Base-by-base conservation (phyloP, 2,797 vertebrate species). In the Hemitrygon akajei region DNA sequence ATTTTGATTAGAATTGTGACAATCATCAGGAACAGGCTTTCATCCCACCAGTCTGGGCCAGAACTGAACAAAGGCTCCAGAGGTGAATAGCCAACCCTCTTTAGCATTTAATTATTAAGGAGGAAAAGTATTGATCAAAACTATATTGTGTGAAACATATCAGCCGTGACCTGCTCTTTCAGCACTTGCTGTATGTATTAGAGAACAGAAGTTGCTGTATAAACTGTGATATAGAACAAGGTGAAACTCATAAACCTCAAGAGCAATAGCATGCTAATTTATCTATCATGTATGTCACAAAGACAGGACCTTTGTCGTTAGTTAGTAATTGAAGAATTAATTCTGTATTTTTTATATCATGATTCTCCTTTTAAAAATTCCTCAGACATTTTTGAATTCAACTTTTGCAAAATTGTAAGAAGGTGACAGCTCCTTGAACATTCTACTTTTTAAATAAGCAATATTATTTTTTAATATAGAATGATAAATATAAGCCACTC, bases 71-170 rank as follows among this genome's bases (percentile, higher is more conserved):
- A 91, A 71, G 37, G 3, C 25, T 18, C 69, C 37, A 92, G 73
- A 93, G 91, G 69, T n/a, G 37, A 76, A 75, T 30, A 30, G 69
- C 37, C 71, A 93, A 27, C 91, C 47, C 40, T 56, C 71, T 56
- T 93, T 5, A 2, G 91, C 47, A 73, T 93, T 73, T 40, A 76
- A 93, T 93, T 75, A 93, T 75, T 93, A 76, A 93, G 47, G 11
- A 93, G 14, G 12, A 47, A 58, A 93, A 93, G 91, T 75, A 93
- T 76, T 93, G 69, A 76, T 75, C 71, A 56, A 93, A 93, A 47
- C 93, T 30, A 76, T 76, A 93, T 76, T 92, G 37, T 92, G 69
- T 75, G 69, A 56, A 92, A 92, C 37, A 75, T 56, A 37, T 47
- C 69, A 92, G 69, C 22, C 37, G 30, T 58, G 91, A 92, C 40